Evolutionary conservation across 2,888 invertebrate genomes (phyloP).

Genomic region (Drosophila kanekoi): DNA sequence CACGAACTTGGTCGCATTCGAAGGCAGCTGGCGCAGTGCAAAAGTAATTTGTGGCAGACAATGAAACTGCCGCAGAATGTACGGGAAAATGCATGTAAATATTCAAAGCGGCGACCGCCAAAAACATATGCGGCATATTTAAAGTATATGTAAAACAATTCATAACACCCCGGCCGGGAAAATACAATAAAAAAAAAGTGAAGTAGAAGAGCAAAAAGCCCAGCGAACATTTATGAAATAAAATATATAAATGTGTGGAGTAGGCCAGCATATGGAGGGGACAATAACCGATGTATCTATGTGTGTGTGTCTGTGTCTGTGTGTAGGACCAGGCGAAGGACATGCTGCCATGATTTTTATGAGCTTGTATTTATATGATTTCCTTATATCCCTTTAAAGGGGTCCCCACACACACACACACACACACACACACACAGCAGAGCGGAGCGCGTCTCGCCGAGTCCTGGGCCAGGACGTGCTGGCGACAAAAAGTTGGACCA

Average conservation of each 20-base stretch:
- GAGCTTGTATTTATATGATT: conserved; percentile 79
- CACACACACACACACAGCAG: not conserved
- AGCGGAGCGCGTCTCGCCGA: conserved; percentile 36
- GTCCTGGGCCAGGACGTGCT: conserved; percentile 40
- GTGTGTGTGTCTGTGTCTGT: not conserved
- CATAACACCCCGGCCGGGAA: conserved; percentile 49
- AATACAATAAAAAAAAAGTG: not conserved
- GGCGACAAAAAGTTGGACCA: conserved; percentile 57
- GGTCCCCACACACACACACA: conserved; percentile 1
- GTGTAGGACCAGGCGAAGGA: conserved; percentile 38
- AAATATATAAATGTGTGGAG: conserved; percentile 34
- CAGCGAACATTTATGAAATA: conserved; percentile 21
- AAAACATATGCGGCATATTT: conserved; percentile 63
- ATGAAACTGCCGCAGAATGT: conserved; percentile 44
- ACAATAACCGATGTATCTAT: conserved; percentile 66
- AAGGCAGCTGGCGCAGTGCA: conserved; percentile 46
- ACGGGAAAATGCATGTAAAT: conserved; percentile 49
- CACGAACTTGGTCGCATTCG: conserved; percentile 23
- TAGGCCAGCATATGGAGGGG: conserved; percentile 64
- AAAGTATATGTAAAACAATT: conserved; percentile 66
- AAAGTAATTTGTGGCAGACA: conserved; percentile 58
- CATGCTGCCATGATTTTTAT: conserved; percentile 78
- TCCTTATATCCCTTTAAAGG: conserved; percentile 66
- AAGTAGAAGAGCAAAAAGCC: conserved; percentile 6
- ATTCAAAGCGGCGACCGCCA: conserved; percentile 58